Conservation (phyloP, 23 tunicate species). For the Ascidia mentula region DNA sequence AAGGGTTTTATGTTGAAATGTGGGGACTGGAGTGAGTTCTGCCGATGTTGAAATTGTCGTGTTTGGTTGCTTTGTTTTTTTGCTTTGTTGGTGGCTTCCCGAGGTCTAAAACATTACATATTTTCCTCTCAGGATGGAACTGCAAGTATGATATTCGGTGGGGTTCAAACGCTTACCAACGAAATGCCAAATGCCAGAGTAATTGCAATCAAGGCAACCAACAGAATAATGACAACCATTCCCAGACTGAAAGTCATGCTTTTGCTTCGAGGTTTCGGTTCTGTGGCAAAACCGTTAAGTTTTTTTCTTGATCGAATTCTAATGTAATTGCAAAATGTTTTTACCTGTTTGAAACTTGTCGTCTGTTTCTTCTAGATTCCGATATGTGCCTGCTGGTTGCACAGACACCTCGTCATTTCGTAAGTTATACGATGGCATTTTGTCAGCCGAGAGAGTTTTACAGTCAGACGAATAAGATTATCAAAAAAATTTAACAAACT, state of each 20-base stretch:
- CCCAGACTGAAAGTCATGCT: not conserved
- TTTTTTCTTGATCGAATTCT: not conserved
- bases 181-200: constrained; percentile 4
- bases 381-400: not conserved
- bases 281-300: not conserved
- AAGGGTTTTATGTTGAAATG: too few relatives aligned
- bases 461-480: not conserved
- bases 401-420: not conserved
- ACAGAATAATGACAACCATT: not conserved
- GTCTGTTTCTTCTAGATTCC: not conserved
- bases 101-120: not conserved
- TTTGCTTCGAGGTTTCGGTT: not conserved
- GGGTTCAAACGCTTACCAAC: not conserved
- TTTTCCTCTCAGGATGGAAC: too few relatives aligned
- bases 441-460: not conserved
- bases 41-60: too few relatives aligned
- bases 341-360: not conserved
- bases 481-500: too few relatives aligned
- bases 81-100: not conserved
- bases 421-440: not conserved
- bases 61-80: too few relatives aligned
- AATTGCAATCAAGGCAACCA: not conserved
- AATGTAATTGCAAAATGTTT: not conserved
- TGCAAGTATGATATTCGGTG: too few relatives aligned
- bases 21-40: too few relatives aligned